phyloP scores from a whole-genome alignment of 2,113 vertebrate species.

The Progne subis region DNA sequence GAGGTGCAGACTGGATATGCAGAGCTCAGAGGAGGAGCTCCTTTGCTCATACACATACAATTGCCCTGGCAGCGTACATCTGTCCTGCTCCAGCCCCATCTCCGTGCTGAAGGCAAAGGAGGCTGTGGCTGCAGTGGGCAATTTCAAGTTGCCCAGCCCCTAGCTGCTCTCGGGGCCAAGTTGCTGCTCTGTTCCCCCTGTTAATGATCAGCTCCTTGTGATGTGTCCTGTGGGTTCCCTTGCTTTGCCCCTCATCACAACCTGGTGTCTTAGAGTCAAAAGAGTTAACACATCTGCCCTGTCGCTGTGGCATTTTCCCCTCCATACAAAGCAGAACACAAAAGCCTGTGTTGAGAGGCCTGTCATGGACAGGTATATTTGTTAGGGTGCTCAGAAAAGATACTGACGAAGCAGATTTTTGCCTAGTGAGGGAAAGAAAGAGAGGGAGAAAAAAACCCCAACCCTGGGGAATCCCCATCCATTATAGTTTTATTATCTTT shows the following conservation, averaged over 20 bases:
- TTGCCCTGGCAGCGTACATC: not conserved
- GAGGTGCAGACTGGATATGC: not conserved
- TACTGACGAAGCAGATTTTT: not conserved
- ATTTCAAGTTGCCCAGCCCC: not conserved
- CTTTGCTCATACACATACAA: not conserved
- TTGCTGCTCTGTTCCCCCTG: not conserved
- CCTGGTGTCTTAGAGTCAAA: not conserved
- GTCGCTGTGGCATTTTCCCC: not conserved
- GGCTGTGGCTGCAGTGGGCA: not conserved
- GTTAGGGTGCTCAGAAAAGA: not conserved
- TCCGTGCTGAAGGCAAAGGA: not conserved
- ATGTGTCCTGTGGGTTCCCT: not conserved
- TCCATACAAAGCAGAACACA: not conserved
- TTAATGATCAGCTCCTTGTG: not conserved
- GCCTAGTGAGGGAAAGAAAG: not conserved
- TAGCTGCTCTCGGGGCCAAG: not conserved
- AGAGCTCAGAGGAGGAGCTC: not conserved
- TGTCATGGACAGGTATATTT: not conserved
- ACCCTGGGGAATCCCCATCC: not conserved
- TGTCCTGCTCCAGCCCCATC: not conserved
- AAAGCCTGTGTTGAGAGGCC: not conserved
- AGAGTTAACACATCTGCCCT: not conserved
- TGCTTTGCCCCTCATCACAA: not conserved
- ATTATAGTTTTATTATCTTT: not conserved
- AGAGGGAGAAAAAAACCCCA: accelerated